Evolutionary conservation across 2,113 vertebrate species (phyloP).

Genomic region (Xiphorhynchus elegans): DNA sequence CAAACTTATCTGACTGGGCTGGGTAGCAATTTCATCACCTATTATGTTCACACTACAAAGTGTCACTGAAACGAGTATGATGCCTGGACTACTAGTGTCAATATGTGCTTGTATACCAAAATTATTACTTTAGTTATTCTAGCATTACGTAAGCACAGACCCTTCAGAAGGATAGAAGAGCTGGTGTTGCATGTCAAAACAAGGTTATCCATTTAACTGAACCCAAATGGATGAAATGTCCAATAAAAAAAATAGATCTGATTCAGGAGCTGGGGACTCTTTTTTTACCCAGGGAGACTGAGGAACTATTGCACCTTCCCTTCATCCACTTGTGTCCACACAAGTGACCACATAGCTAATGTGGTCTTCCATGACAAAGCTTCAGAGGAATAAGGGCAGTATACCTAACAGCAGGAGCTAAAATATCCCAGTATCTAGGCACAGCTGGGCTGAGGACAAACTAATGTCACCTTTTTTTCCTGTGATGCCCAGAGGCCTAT

Average conservation of each 20-base stretch:
- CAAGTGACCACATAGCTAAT: too few species aligned
- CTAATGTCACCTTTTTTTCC: constrained; percentile 25
- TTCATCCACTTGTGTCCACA: background rate
- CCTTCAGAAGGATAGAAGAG: background rate
- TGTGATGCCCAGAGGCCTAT: background rate
- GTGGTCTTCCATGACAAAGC: background rate
- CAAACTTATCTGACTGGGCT: background rate
- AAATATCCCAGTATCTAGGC: background rate
- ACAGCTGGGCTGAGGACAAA: constrained; percentile 8
- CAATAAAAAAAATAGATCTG: background rate
- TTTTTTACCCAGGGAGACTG: background rate
- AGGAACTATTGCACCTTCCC: background rate
- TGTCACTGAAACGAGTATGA: background rate
- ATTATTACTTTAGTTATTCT: background rate
- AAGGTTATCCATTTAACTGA: background rate
- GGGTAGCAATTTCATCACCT: background rate
- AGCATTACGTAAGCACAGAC: background rate
- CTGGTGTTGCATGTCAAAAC: background rate
- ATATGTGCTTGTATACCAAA: background rate
- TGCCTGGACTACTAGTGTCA: background rate
- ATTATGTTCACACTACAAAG: background rate
- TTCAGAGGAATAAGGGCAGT: background rate
- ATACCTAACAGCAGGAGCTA: background rate
- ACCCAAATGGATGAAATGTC: background rate
- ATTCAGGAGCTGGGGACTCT: background rate